Base-by-base conservation (phyloP, 2,797 vertebrate genomes). In the Chloroceryle inda region DNA sequence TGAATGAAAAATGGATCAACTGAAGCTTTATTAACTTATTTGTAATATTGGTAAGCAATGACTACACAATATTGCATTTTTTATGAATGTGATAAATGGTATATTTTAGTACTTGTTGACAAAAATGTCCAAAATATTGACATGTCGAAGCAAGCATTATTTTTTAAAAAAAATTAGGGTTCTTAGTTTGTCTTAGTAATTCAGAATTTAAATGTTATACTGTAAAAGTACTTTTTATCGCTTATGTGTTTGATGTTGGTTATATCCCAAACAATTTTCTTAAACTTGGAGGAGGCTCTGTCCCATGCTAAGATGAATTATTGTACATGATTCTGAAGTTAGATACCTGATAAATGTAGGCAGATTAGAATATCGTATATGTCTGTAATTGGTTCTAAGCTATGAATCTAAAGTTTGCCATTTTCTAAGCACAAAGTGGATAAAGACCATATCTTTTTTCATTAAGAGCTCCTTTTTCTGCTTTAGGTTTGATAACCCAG, bases 401-500 rank as follows among this genome's bases (percentile, higher is more conserved):
- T 85, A 26, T 74, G 23, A 61, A 61, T 69, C 38, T 67, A 13
- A 62, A 80, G 9, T 85, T 77, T 50, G 6, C 23, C 49, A 13
- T 4, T 61, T 69, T 50, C 20, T 56, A 59, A 92, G 52, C 18
- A 15, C 23, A 27, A 31, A 66, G 29, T 35, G 26, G 23, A 24
- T 75, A 38, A 56, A 92, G 26, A 15, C 23, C 6, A 14, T 62
- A 8, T 38, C 3, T 56, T 84, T 84, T 84, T 40, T 63, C 35
- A 29, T 72, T 94, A 75, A 91, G 90, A 88, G 16, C 11, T 75
- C 1, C 5, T 56, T 50, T 58, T 80, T 95, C 88, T 91, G 80
- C 64, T 90, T 38, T 91, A 99, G 99, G 91, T 99, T 99, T 97
- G 99, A 99, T 98, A 99, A 99, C 94, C 99, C 99, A n/a, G 99